phyloP scores from a whole-genome alignment of 1,140 invertebrate genomes.

The Caerostris extrusa region DNA sequence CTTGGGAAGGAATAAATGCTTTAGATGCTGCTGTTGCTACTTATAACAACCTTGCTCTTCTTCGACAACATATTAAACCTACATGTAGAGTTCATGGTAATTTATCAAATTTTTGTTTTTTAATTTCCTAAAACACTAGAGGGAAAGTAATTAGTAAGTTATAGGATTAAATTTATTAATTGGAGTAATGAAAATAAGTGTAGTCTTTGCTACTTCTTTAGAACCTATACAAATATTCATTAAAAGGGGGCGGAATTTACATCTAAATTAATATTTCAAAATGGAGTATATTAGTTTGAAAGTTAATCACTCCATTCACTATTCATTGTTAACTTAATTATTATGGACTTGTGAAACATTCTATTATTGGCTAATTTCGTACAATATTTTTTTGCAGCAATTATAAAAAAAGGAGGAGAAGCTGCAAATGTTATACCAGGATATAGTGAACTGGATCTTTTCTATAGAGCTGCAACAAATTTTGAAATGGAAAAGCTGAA shows the following conservation, averaged over 20 bases:
- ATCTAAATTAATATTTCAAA: not conserved
- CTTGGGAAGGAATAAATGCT: slow-evolving; percentile 80
- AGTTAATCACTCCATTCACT: no score
- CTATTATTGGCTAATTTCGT: no score
- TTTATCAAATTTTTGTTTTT: not conserved
- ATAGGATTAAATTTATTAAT: not conserved
- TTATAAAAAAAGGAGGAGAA: slow-evolving; percentile 81
- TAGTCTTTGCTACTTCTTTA: not conserved
- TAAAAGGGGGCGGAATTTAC: not conserved
- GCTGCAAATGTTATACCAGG: slow-evolving; percentile 82
- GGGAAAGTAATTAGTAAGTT: not conserved
- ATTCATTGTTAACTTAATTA: no score
- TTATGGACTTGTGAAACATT: no score
- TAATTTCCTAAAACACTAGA: not conserved
- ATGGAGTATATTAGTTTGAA: no score
- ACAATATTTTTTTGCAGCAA: slow-evolving; percentile 53
- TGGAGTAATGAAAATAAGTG: not conserved
- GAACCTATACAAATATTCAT: not conserved
- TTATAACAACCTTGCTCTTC: slow-evolving; percentile 78
- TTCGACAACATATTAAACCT: slow-evolving; percentile 79
- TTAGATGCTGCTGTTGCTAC: slow-evolving; percentile 79
- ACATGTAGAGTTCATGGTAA: slow-evolving; percentile 79
- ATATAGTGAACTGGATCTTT: slow-evolving; percentile 80
- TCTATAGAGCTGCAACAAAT: slow-evolving; percentile 80
- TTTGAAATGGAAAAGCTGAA: slow-evolving; percentile 80